phyloP scores from a whole-genome alignment of 2,113 vertebrate genomes.

The Aphelocoma coerulescens region DNA sequence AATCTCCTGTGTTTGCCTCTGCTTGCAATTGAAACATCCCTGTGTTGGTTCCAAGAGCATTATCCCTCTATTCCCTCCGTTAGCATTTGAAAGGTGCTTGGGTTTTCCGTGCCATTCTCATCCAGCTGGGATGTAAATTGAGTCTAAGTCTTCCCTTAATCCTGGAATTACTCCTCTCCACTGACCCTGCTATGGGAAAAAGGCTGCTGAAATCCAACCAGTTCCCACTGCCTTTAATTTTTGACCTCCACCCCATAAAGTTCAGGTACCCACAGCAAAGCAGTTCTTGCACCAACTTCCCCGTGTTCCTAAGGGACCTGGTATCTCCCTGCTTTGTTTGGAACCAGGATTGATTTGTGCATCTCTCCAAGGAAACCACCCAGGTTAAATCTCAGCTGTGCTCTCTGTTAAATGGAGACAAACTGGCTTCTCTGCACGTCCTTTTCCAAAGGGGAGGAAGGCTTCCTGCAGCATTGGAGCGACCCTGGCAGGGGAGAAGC shows the following conservation, averaged over 20 bases:
- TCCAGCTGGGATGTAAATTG: background rate
- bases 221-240: background rate
- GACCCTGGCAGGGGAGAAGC: accelerated
- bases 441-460: background rate
- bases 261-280: background rate
- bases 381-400: background rate
- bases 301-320: accelerated
- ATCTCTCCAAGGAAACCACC: background rate
- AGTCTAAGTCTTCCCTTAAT: background rate
- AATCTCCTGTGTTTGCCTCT: background rate
- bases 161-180: background rate
- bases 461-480: background rate
- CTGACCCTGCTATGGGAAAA: background rate
- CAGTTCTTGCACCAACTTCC: background rate
- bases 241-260: background rate
- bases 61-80: background rate
- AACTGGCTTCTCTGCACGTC: background rate
- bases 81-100: background rate
- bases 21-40: background rate
- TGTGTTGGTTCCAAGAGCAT: background rate
- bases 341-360: accelerated
- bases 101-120: background rate
- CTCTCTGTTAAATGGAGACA: background rate
- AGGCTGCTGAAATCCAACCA: background rate
- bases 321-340: background rate